A percentile compares a stretch with the other conserved stretches of the same genome.
phyloP scores from a whole-genome alignment of 92 coral and sea anemone species.

The Epizoanthus stellaris region DNA sequence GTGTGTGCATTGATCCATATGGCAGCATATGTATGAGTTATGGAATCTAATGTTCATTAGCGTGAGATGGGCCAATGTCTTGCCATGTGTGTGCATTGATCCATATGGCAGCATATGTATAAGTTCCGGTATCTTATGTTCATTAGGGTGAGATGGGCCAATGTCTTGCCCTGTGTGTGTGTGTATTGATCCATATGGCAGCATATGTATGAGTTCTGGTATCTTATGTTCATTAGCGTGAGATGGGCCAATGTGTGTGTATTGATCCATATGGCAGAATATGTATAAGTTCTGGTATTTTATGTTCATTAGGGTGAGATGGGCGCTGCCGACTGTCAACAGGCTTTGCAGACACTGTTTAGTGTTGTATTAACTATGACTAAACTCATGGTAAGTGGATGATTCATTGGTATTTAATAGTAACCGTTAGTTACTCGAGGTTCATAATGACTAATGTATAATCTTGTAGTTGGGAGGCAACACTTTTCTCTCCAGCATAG shows the following conservation, averaged over 20 bases:
- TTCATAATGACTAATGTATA: too few relatives aligned
- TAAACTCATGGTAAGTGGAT: conserved; percentile 79
- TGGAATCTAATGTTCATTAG: conserved; percentile 36
- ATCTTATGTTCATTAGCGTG: conserved; percentile 67
- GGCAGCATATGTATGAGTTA: too few relatives aligned
- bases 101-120: background rate
- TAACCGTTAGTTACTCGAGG: too few relatives aligned
- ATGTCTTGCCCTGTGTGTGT: too few relatives aligned
- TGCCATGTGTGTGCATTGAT: background rate
- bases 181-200: too few relatives aligned
- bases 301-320: conserved; percentile 76
- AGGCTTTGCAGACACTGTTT: conserved; percentile 93
- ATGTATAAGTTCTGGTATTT: background rate
- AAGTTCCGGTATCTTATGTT: too few relatives aligned
- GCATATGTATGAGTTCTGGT: too few relatives aligned
- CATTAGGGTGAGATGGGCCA: conserved; percentile 64
- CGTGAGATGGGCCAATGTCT: conserved; percentile 75
- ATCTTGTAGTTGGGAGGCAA: too few relatives aligned
- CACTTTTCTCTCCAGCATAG: too few relatives aligned
- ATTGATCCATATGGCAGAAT: too few relatives aligned
- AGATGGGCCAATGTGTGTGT: conserved; percentile 56
- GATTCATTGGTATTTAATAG: background rate
- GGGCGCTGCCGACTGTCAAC: conserved; percentile 81
- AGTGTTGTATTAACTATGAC: conserved; percentile 91
- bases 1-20: too few relatives aligned